phyloP scores from a whole-genome alignment of 2,888 invertebrate genomes.

The Micoletzkya japonica region DNA sequence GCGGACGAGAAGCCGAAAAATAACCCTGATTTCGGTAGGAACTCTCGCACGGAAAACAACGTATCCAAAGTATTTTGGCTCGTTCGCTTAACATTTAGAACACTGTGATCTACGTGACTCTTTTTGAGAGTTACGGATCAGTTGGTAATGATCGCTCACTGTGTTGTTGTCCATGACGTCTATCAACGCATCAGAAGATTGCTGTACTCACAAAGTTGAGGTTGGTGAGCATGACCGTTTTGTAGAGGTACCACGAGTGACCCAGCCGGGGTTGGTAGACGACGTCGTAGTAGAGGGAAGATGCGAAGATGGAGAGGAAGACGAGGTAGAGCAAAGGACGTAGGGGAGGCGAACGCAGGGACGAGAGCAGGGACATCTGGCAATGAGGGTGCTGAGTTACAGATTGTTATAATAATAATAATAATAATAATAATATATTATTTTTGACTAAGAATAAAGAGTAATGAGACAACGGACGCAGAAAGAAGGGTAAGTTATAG shows the following conservation, averaged over 20 bases:
- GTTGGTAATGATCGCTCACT: no score
- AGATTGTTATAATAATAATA: no score
- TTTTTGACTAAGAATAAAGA: background rate
- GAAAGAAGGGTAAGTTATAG: background rate
- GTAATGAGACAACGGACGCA: background rate
- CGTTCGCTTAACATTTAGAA: no score
- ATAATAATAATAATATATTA: no score
- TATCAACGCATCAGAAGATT: background rate
- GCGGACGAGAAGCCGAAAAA: no score
- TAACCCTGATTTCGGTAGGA: no score
- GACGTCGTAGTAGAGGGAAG: conserved; percentile 54
- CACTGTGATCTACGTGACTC: no score
- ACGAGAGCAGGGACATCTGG: conserved; percentile 2
- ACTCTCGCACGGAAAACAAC: no score
- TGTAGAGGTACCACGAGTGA: conserved; percentile 48
- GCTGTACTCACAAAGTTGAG: conserved; percentile 55
- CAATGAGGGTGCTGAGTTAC: no score
- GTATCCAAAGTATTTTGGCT: no score
- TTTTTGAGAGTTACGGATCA: no score
- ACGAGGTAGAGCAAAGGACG: conserved; percentile 7
- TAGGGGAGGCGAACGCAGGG: background rate
- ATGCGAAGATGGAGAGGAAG: conserved; percentile 45
- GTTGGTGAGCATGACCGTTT: conserved; percentile 62
- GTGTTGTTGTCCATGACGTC: no score
- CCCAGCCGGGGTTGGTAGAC: conserved; percentile 51